These are phyloP conservation scores for Agonopterix subpropinquella DNA, from an alignment of 2,888 invertebrate species.

Conservation along the genomic window DNA sequence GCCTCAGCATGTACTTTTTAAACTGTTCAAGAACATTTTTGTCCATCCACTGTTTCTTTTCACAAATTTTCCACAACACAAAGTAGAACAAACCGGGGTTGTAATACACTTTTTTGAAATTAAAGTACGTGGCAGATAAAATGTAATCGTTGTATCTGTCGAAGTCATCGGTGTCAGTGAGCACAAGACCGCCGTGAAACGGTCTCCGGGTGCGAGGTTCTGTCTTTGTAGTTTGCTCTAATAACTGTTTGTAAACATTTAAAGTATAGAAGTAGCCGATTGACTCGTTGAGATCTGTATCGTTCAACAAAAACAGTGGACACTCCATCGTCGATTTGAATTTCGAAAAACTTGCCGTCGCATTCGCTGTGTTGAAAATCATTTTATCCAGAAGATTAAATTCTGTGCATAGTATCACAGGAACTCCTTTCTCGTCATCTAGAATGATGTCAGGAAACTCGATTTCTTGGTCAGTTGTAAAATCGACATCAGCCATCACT, in stretches of 20 bases:
- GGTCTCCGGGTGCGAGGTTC: slow-evolving; percentile 35
- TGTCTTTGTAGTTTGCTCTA: slow-evolving; percentile 17
- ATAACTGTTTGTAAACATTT: slow-evolving; percentile 32
- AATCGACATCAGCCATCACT: slow-evolving; percentile 23
- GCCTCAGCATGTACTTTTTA: slow-evolving; percentile 29
- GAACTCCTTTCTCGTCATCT: slow-evolving; percentile 34
- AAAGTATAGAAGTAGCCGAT: slow-evolving; percentile 40
- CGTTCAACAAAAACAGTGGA: slow-evolving; percentile 30
- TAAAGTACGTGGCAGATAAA: slow-evolving; percentile 36
- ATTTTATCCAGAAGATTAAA: slow-evolving; percentile 30
- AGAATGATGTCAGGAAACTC: slow-evolving; percentile 37
- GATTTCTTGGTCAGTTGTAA: slow-evolving; percentile 31
- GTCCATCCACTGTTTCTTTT: slow-evolving; percentile 41
- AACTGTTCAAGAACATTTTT: slow-evolving; percentile 32
- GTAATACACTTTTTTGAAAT: slow-evolving; percentile 29
- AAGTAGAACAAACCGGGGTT: slow-evolving; percentile 36
- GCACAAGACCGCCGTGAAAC: slow-evolving; percentile 34
- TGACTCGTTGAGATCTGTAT: slow-evolving; percentile 28
- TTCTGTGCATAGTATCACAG: slow-evolving; percentile 29
- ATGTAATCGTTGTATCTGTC: slow-evolving; percentile 42
- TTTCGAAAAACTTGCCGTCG: slow-evolving; percentile 28
- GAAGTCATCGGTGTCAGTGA: slow-evolving; percentile 27
- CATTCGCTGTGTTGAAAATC: slow-evolving; percentile 21
- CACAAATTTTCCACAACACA: slow-evolving; percentile 36
- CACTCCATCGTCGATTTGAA: slow-evolving; percentile 32